These are phyloP conservation scores for Diloba caeruleocephala DNA, from an alignment of 2,888 invertebrate genomes.

Conservation along the genomic window DNA sequence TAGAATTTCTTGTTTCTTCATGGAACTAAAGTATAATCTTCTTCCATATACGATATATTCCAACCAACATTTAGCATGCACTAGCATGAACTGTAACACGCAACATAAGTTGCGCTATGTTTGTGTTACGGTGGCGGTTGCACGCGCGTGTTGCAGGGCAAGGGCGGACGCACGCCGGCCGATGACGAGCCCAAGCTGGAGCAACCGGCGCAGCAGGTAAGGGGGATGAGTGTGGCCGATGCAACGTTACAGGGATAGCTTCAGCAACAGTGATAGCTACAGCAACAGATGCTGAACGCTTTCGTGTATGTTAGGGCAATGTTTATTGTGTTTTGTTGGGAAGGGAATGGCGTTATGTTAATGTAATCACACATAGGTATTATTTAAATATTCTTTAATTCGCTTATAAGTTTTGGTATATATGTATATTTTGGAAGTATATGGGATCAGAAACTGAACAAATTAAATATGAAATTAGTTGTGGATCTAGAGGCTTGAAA, in stretches of 20 bases:
- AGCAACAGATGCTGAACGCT: slow-evolving; percentile 2
- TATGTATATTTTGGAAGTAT: no score
- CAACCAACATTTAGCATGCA: slow-evolving; percentile 53
- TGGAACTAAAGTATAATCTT: no score
- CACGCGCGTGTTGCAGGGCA: slow-evolving; percentile 83
- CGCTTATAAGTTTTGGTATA: no score
- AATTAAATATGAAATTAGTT: no score
- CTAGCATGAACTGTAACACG: slow-evolving; percentile 41
- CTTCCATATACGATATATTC: slow-evolving; percentile 32
- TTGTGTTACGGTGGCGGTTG: slow-evolving; percentile 78
- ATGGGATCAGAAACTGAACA: no score
- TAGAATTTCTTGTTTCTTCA: no score
- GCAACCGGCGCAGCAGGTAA: slow-evolving; percentile 68
- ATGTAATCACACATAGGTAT: no score
- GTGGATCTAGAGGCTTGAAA: no score
- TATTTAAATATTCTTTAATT: no score
- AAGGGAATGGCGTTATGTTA: neutral
- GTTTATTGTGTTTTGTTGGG: slow-evolving; percentile 6
- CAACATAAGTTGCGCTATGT: slow-evolving; percentile 28
- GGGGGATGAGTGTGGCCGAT: slow-evolving; percentile 25
- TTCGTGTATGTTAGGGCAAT: slow-evolving; percentile 4
- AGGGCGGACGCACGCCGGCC: slow-evolving; percentile 79
- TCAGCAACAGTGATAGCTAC: slow-evolving; percentile 14
- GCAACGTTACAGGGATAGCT: slow-evolving; percentile 33
- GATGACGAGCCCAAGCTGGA: slow-evolving; percentile 75